Base-by-base conservation (phyloP, 1,140 invertebrate species). In the Bemisia tabaci region DNA sequence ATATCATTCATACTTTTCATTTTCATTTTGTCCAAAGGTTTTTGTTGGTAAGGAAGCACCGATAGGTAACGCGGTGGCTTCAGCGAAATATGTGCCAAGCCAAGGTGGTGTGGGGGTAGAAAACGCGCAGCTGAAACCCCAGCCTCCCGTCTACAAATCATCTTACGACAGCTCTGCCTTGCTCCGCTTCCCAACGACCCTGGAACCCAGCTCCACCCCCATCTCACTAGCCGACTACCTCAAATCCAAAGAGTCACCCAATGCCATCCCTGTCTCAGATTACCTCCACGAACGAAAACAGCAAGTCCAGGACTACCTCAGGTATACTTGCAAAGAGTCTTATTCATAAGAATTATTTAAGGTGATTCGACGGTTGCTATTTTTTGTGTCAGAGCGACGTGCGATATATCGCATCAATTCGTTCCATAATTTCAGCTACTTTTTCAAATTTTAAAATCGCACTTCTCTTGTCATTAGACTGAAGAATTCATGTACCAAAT, bases 1-100 rank as follows among this genome's bases (percentile, higher is more conserved):
- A n/a, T n/a, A n/a, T n/a, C n/a, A n/a, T n/a, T n/a, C n/a, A n/a
- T n/a, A n/a, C n/a, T n/a, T n/a, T n/a, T n/a, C n/a, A n/a, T n/a
- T n/a, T n/a, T n/a, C n/a, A n/a, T n/a, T n/a, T n/a, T n/a, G n/a
- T n/a, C n/a, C n/a, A n/a, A n/a, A n/a, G n/a, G 79, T 91, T 5
- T 90, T 79, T 71, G 88, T 91, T 27, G 89, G 89, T 24, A 81
- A 83, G 64, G 82, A 87, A 69, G 78, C 83, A 65, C 82, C 85
- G 17, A 85, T 90, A 59, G 77, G 78, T 73, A 82, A 87, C 58
- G 87, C 87, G 22, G 78, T 89, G 0, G 81, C 85, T 68, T 80
- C 85, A 62, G 83, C 86, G n/a, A 90, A 90, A 74, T 80, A 84
- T 24, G 82, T 81, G 2, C 84, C 87, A 1, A 80, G 85, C 0